Conservation (phyloP, 2,888 invertebrate genomes). For the Parascotia fuliginaria region DNA sequence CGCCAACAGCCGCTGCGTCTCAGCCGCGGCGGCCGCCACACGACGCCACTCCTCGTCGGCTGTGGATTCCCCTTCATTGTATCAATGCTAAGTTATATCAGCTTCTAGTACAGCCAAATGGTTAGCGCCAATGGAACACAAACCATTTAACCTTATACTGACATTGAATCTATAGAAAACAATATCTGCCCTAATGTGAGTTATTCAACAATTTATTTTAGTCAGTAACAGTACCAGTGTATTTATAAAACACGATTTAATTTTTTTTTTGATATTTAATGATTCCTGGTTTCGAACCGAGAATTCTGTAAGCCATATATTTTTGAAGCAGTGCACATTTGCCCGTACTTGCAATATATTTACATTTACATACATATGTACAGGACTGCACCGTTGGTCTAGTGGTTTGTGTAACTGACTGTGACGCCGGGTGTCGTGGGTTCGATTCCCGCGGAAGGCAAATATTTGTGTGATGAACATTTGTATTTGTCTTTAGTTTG, state of each 20-base stretch:
- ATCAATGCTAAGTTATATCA: constrained; percentile 72
- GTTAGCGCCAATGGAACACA: not conserved
- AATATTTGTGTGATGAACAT: too few species aligned
- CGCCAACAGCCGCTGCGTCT: constrained; percentile 91
- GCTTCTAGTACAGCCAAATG: constrained; percentile 2
- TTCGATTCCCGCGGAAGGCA: too few species aligned
- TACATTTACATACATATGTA: too few species aligned
- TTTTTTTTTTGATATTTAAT: not conserved
- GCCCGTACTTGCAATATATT: not conserved
- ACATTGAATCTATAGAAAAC: too few species aligned
- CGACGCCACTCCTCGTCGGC: constrained; percentile 95
- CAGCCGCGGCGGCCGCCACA: constrained; percentile 92
- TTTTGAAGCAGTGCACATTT: constrained; percentile 2
- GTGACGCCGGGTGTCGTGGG: too few species aligned
- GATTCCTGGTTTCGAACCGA: not conserved
- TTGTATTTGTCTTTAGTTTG: too few species aligned
- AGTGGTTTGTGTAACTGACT: too few species aligned
- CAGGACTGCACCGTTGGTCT: too few species aligned
- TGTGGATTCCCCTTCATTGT: constrained; percentile 78
- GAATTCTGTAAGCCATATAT: not conserved
- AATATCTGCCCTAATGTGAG: too few species aligned
- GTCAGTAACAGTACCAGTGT: not conserved
- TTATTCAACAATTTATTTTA: too few species aligned
- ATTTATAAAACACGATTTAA: not conserved
- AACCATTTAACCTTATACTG: not conserved